phyloP scores from a whole-genome alignment of 2,888 invertebrate species.

The Frankliniella intonsa region DNA sequence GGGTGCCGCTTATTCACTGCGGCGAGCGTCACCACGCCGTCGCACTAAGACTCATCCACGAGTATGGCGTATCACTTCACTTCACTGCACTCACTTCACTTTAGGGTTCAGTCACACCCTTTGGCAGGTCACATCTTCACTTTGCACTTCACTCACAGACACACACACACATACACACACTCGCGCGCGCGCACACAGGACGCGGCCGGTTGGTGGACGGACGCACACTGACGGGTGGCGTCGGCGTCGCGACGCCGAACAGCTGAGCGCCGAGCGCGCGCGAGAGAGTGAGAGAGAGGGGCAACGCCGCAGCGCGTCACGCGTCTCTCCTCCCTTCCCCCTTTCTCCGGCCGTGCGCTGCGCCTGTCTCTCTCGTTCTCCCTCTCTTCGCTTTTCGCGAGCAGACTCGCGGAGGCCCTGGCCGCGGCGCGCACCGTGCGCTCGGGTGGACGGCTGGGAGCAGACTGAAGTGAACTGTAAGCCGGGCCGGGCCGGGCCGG shows the following conservation, averaged over 20 bases:
- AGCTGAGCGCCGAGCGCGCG: neutral
- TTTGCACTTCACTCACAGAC: neutral
- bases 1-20: too few species aligned
- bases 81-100: too few species aligned
- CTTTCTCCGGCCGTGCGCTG: neutral
- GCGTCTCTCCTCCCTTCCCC: neutral
- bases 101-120: too few species aligned
- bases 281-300: too few species aligned
- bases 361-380: neutral
- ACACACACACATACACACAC: neutral
- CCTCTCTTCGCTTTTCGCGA: neutral
- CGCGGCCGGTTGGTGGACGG: neutral
- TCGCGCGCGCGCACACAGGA: neutral
- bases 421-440: neutral
- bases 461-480: constrained; percentile 22
- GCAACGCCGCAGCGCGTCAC: neutral
- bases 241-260: neutral
- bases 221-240: neutral
- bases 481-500: neutral
- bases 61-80: too few species aligned
- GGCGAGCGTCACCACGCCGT: too few species aligned
- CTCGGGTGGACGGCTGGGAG: neutral
- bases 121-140: neutral
- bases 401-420: neutral
- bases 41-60: too few species aligned